These are phyloP conservation scores for Dicycla oo DNA, from an alignment of 2,888 invertebrate genomes.

Conservation along the genomic window DNA sequence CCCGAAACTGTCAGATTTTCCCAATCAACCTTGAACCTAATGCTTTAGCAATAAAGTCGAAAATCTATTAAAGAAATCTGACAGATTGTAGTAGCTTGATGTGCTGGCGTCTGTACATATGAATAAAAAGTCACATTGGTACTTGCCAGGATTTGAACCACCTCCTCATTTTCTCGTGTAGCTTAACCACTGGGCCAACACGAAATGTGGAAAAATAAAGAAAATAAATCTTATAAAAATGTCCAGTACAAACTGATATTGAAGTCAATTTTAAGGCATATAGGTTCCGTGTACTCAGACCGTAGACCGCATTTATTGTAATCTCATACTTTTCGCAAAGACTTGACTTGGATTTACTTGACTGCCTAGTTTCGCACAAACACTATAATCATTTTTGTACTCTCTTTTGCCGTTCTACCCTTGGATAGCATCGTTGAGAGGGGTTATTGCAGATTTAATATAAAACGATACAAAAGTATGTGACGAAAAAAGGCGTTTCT, in stretches of 20 bases:
- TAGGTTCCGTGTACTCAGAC: neutral
- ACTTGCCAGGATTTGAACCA: neutral
- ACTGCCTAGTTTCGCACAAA: neutral
- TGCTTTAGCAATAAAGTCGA: too few relatives aligned
- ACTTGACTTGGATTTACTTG: neutral
- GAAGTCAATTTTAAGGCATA: too few relatives aligned
- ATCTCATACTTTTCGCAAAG: too few relatives aligned
- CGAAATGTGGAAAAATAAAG: neutral
- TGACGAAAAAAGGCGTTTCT: neutral
- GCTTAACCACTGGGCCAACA: too few relatives aligned
- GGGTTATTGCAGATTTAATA: neutral
- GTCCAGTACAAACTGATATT: neutral
- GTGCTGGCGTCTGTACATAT: too few relatives aligned
- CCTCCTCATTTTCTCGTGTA: too few relatives aligned
- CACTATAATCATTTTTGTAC: neutral
- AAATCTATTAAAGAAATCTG: too few relatives aligned
- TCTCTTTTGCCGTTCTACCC: neutral
- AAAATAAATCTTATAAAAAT: neutral
- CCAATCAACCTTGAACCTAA: too few relatives aligned
- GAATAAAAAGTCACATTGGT: neutral
- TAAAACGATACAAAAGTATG: neutral
- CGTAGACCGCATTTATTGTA: too few relatives aligned
- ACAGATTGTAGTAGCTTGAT: too few relatives aligned
- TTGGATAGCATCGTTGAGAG: too few relatives aligned
- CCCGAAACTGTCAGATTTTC: too few relatives aligned